phyloP scores from a whole-genome alignment of 2,113 vertebrate species.

The Orthonyx spaldingii region DNA sequence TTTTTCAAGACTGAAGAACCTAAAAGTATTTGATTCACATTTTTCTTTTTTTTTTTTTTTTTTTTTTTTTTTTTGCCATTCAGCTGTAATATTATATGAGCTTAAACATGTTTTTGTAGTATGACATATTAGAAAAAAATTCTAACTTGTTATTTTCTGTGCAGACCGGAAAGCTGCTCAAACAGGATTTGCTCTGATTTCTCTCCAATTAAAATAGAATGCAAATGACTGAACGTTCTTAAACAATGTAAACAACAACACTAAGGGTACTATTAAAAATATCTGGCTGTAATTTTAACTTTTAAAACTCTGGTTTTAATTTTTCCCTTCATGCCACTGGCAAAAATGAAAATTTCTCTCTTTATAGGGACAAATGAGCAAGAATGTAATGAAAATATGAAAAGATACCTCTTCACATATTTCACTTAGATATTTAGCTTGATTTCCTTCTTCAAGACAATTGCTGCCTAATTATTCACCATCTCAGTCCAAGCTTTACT shows the following conservation, averaged over 20 bases:
- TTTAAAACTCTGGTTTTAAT: slow-evolving; percentile 27
- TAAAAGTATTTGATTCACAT: not conserved
- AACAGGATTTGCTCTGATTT: slow-evolving; percentile 21
- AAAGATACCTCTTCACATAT: not conserved
- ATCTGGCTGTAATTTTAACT: slow-evolving; percentile 29
- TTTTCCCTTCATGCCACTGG: not conserved
- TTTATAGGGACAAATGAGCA: not conserved
- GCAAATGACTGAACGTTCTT: not conserved
- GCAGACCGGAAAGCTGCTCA: not conserved
- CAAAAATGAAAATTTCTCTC: not conserved
- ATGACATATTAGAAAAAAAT: not conserved
- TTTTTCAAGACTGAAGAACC: not conserved
- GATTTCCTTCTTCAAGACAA: not conserved
- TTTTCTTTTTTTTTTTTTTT: not conserved
- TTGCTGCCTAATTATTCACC: not conserved
- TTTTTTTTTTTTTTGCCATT: not conserved
- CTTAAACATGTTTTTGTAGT: not conserved
- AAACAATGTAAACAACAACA: slow-evolving; percentile 28
- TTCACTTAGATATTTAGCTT: not conserved
- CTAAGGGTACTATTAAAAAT: slow-evolving; percentile 9
- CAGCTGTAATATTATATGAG: not conserved
- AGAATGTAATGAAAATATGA: not conserved
- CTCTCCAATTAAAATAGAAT: slow-evolving; percentile 24
- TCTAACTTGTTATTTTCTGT: not conserved
- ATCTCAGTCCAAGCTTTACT: not conserved